A percentile compares a stretch with the other conserved stretches of the same genome.
phyloP scores from a whole-genome alignment of 2,888 invertebrate species.

The Pammene fasciana region DNA sequence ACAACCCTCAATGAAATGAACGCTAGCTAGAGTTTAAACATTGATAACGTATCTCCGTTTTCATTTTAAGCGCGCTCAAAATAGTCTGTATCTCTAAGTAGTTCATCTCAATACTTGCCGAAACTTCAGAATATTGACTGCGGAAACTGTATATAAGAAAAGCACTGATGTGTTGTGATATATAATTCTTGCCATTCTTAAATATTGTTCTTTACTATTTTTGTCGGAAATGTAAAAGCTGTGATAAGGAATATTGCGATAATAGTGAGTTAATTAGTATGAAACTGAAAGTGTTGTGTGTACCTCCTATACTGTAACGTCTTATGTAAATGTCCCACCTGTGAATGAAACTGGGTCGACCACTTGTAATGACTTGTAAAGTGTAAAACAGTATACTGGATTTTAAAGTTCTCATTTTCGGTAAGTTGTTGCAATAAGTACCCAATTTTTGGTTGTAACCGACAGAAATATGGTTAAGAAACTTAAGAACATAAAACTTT shows the following conservation, averaged over 20 bases:
- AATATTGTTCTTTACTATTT: conserved; percentile 6
- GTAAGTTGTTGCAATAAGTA: conserved; percentile 8
- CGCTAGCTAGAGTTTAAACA: conserved; percentile 22
- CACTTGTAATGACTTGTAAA: neutral
- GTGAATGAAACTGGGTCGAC: conserved; percentile 19
- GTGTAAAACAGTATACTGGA: conserved; percentile 3
- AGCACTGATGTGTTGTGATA: neutral
- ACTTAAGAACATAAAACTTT: no score
- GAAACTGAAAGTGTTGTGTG: conserved; percentile 20
- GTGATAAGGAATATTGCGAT: conserved; percentile 42
- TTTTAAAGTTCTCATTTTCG: conserved; percentile 13
- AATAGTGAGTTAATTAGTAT: conserved; percentile 11
- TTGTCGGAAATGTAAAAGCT: conserved; percentile 48
- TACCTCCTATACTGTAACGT: conserved; percentile 10
- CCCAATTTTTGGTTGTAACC: no score
- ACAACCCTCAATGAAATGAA: conserved; percentile 5
- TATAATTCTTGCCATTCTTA: conserved; percentile 17
- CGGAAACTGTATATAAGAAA: neutral
- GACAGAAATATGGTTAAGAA: no score
- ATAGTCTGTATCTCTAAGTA: conserved; percentile 30
- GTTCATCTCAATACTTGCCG: conserved; percentile 10
- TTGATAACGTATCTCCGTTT: conserved; percentile 29
- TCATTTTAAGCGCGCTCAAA: conserved; percentile 20
- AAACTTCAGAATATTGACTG: conserved; percentile 19
- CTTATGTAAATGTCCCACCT: conserved; percentile 17